Conservation (phyloP, 2,797 vertebrate genomes). For the Falco biarmicus region DNA sequence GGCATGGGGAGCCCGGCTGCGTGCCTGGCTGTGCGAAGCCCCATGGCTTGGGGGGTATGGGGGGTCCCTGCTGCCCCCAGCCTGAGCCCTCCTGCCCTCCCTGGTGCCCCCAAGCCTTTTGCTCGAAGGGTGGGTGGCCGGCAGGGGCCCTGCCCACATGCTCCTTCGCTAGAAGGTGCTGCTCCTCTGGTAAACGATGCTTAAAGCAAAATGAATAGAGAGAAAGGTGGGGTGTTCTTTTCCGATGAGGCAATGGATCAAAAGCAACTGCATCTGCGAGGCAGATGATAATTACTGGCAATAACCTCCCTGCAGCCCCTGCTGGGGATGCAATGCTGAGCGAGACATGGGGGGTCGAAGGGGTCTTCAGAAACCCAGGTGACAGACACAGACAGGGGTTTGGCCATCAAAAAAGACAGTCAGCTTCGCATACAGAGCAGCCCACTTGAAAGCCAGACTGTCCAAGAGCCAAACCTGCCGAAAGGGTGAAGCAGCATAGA, state of each 20-base stretch:
- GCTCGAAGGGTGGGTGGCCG: not conserved
- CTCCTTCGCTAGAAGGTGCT: not conserved
- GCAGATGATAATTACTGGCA: not conserved
- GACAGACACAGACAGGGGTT: not conserved
- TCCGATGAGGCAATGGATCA: not conserved
- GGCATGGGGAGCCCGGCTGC: not conserved
- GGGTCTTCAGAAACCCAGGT: not conserved
- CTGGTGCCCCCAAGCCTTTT: not conserved
- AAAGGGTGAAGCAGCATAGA: accelerated
- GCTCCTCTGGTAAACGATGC: not conserved
- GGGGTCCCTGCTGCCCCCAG: not conserved
- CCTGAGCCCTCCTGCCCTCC: not conserved
- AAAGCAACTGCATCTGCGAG: not conserved
- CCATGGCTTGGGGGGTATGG: accelerated
- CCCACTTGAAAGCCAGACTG: accelerated
- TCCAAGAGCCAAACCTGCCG: not conserved
- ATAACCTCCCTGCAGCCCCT: not conserved
- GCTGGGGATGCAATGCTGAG: not conserved
- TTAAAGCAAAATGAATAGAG: not conserved
- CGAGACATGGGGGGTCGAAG: accelerated
- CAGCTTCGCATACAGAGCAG: accelerated
- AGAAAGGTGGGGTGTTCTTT: not conserved
- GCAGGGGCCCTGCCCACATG: accelerated
- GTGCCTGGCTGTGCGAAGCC: not conserved
- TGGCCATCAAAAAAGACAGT: accelerated